phyloP scores from a whole-genome alignment of 2,113 vertebrate genomes.

The Lagopus leucura region DNA sequence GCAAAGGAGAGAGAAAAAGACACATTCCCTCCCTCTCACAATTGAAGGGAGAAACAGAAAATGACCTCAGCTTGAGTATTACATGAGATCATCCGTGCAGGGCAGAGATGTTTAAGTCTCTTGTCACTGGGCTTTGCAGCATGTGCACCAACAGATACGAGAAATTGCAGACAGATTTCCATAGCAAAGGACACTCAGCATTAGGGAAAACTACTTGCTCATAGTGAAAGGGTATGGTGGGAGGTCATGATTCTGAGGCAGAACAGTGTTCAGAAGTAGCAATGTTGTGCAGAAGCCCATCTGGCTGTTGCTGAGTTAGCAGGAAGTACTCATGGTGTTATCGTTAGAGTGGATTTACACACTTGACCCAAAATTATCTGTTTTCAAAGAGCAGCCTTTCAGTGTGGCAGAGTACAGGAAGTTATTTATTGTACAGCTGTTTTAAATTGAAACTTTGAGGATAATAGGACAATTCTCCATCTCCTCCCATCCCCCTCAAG shows the following conservation, averaged over 20 bases:
- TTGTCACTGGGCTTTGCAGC: neutral
- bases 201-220: neutral
- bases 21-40: neutral
- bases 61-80: neutral
- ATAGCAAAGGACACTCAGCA: fast-evolving
- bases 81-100: fast-evolving
- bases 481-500: neutral
- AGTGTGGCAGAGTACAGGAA: conserved; percentile 40
- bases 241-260: neutral
- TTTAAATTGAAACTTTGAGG: conserved; percentile 62
- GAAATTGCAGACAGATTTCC: neutral
- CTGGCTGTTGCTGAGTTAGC: neutral
- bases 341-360: neutral
- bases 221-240: neutral
- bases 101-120: fast-evolving
- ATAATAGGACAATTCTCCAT: conserved; percentile 23
- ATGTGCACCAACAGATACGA: neutral
- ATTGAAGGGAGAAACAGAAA: neutral
- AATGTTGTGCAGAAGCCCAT: neutral
- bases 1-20: neutral
- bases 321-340: neutral
- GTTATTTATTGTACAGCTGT: conserved; percentile 63
- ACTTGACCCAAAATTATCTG: neutral
- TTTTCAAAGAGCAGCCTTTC: conserved; percentile 27
- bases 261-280: fast-evolving